Base-by-base conservation (phyloP, 37 sponge, comb jelly and placozoan species). In the Cliona cf. orientalis region DNA sequence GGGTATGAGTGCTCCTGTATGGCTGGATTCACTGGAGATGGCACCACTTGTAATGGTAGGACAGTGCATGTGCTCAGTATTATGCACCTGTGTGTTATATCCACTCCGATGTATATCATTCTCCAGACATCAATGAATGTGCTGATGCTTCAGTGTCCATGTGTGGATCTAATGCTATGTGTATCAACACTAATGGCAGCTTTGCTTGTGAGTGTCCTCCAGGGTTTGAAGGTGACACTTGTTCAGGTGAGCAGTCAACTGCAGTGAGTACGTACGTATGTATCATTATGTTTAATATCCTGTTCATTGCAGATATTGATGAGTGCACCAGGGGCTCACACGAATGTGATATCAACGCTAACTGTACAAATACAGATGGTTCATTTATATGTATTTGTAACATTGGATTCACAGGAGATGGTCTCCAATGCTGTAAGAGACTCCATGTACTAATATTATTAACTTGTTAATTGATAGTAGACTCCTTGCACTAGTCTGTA, bases 81-180 rank as follows among this genome's bases (percentile, higher is more conserved):
- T 5, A 7, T 66, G 17, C 2, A 5, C 25, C 35, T 35, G 3
- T 31, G 4, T 66, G 66, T 29, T 66, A 66, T 5, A 19, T 34
- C 31, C 39, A 67, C 17, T 37, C 28, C 36, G 6, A 5, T 74
- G 25, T 32, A 55, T 25, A 21, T 49, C 55, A 42, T 36, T 79
- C 23, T 49, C 17, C 61, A 82, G 83, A 82, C 31, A 43, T 73
- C 6, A 39, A 82, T 63, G 83, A 82, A 53, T 82, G 83, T 82
- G 81, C n/a, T 22, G 45, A 43, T 2, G 26, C 12, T 3, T 35
- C 43, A 22, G 28, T 68, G 23, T 26, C 25, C 40, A 5, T 41
- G 31, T 75, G 76, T 75, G 69, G 57, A 63, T 0, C 26, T 14
- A 74, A 82, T 82, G 74, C 65, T 7, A 11, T 33, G 25, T 84